Conservation (phyloP, 2,888 invertebrate genomes). For the Chalcis sispes region DNA sequence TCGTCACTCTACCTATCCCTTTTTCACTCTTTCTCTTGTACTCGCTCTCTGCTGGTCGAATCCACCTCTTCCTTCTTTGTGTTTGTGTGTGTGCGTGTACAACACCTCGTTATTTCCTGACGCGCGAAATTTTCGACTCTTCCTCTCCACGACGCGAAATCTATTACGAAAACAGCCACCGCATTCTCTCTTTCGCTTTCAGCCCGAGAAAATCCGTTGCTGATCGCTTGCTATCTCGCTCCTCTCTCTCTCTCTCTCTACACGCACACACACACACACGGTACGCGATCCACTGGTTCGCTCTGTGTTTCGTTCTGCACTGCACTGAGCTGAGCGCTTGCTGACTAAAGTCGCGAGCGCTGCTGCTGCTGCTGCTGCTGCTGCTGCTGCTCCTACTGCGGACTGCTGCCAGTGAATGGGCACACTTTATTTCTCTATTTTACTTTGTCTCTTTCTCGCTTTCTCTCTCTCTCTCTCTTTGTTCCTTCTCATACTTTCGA, state of each 20-base stretch:
- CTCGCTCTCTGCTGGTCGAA: constrained; percentile 42
- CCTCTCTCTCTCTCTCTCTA: constrained; percentile 18
- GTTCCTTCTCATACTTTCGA: neutral
- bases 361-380: constrained; percentile 35
- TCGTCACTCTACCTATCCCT: constrained; percentile 26
- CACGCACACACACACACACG: constrained; percentile 35
- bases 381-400: constrained; percentile 53
- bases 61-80: constrained; percentile 42
- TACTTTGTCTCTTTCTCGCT: neutral
- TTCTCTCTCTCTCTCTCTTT: neutral
- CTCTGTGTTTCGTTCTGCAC: constrained; percentile 46
- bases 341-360: neutral
- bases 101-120: constrained; percentile 7
- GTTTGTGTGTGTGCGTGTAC: constrained; percentile 11
- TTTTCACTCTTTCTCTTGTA: neutral
- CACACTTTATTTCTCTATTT: constrained; percentile 40
- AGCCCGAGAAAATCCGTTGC: constrained; percentile 7
- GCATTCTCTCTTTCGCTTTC: constrained; percentile 21
- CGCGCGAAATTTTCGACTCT: constrained; percentile 12
- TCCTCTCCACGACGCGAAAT: neutral
- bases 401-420: constrained; percentile 50
- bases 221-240: constrained; percentile 19
- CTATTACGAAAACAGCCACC: constrained; percentile 8
- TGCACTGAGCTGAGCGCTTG: constrained; percentile 3
- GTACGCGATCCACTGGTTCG: constrained; percentile 14